A percentile compares a stretch with the other conserved stretches of the same genome.
phyloP scores from a whole-genome alignment of 1,140 invertebrate genomes.

The Drosophila nigromelanica region DNA sequence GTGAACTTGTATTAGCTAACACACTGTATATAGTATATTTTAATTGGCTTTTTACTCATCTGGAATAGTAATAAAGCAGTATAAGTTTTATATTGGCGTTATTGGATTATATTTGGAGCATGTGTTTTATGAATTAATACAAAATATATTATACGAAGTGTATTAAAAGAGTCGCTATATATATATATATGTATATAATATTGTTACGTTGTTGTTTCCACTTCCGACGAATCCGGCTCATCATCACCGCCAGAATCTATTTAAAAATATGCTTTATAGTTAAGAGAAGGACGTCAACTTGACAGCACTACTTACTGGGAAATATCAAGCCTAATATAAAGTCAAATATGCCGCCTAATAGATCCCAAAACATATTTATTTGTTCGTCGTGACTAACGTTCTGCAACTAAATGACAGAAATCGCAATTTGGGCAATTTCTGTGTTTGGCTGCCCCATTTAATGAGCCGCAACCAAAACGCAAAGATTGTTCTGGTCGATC shows the following conservation, averaged over 20 bases:
- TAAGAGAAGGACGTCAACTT: too few relatives aligned
- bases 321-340: conserved; percentile 69
- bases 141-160: conserved; percentile 35
- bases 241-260: conserved; percentile 67
- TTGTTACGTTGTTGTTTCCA: conserved; percentile 61
- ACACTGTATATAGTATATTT: conserved; percentile 36
- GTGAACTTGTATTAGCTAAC: conserved; percentile 13
- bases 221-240: conserved; percentile 76
- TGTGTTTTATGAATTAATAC: conserved; percentile 48
- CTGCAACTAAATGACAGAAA: conserved; percentile 50
- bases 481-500: conserved; percentile 34
- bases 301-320: conserved; percentile 62
- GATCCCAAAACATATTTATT: conserved; percentile 80
- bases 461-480: conserved; percentile 66
- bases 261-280: conserved; percentile 2
- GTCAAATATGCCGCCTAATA: conserved; percentile 67
- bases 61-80: conserved; percentile 31
- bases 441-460: conserved; percentile 34
- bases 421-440: conserved; percentile 26
- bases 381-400: conserved; percentile 51
- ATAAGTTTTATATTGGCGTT: conserved; percentile 24
- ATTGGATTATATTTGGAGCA: conserved; percentile 54
- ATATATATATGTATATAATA: neutral
- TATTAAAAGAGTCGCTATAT: conserved; percentile 5
- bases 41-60: conserved; percentile 27